Conservation (phyloP, 1,140 invertebrate genomes). For the Drosophila ironensis region DNA sequence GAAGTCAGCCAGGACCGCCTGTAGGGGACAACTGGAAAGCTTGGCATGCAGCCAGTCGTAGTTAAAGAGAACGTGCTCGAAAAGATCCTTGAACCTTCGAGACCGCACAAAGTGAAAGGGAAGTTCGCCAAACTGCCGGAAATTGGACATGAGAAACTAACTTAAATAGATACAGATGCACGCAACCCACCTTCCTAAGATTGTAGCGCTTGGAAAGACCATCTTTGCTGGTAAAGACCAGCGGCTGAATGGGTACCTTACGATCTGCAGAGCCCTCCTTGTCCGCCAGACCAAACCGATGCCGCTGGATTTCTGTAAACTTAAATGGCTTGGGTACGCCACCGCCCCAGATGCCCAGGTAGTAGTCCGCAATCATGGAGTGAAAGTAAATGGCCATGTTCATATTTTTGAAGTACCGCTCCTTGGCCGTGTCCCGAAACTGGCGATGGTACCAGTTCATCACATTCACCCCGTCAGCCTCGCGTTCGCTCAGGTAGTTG, state of each 20-base stretch:
- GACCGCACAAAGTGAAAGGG: conserved; percentile 97
- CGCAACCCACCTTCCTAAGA: conserved; percentile 88
- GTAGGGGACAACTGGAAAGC: conserved; percentile 95
- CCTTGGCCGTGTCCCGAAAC: conserved; percentile 95
- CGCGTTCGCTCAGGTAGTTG: conserved; percentile 97
- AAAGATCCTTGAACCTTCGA: conserved; percentile 95
- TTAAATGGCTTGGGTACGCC: conserved; percentile 97
- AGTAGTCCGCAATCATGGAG: conserved; percentile 98
- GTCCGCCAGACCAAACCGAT: conserved; percentile 91
- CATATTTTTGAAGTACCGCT: conserved; percentile 98
- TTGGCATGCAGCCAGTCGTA: conserved; percentile 99
- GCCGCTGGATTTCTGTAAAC: conserved; percentile 95
- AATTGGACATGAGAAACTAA: neutral
- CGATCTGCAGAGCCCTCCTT: conserved; percentile 96
- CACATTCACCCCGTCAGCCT: conserved; percentile 98
- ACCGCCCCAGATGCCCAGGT: conserved; percentile 97
- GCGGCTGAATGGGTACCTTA: conserved; percentile 96
- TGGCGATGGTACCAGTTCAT: conserved; percentile 99
- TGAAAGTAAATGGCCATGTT: conserved; percentile 98
- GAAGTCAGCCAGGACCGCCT: conserved; percentile 96
- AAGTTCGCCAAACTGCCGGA: conserved; percentile 92
- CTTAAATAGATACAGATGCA: no score
- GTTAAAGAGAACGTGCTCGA: conserved; percentile 97
- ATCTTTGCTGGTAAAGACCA: conserved; percentile 95
- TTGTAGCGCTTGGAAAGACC: conserved; percentile 93